These are phyloP conservation scores for Aleadryas rufinucha DNA, from an alignment of 2,113 vertebrate genomes.

Conservation along the genomic window DNA sequence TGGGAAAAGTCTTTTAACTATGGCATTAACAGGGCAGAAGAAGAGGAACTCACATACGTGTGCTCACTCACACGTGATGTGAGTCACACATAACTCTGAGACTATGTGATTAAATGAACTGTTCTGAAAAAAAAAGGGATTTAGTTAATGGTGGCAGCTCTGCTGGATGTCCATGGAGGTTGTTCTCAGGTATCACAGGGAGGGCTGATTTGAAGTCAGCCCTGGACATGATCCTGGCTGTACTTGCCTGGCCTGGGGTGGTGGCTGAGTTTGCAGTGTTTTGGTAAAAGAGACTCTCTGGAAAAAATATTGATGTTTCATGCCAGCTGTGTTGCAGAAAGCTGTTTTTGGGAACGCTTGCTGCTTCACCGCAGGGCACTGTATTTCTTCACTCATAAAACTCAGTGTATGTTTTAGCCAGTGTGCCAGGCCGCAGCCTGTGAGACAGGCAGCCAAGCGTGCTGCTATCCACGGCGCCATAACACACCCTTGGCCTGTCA, in stretches of 20 bases:
- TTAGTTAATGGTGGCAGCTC: neutral
- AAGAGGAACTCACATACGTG: accelerated
- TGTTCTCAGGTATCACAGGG: neutral
- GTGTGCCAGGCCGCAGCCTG: neutral
- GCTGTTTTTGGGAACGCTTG: neutral
- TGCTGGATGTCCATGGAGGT: neutral
- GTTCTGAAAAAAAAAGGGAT: neutral
- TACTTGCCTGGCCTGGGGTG: accelerated
- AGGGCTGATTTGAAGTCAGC: neutral
- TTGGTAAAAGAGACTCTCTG: neutral
- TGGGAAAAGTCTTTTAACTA: neutral
- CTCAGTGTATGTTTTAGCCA: neutral
- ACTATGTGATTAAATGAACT: neutral
- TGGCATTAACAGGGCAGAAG: neutral
- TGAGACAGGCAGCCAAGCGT: neutral
- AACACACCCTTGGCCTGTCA: neutral
- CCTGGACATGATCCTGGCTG: neutral
- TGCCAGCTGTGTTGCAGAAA: neutral
- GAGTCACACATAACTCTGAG: neutral
- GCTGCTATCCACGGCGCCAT: neutral
- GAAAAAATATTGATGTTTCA: neutral
- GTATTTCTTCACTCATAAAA: neutral
- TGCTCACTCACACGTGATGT: neutral
- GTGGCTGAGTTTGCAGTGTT: neutral
- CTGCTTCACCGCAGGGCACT: neutral